phyloP scores from a whole-genome alignment of 2,888 invertebrate genomes.

The Cantharis lateralis region DNA sequence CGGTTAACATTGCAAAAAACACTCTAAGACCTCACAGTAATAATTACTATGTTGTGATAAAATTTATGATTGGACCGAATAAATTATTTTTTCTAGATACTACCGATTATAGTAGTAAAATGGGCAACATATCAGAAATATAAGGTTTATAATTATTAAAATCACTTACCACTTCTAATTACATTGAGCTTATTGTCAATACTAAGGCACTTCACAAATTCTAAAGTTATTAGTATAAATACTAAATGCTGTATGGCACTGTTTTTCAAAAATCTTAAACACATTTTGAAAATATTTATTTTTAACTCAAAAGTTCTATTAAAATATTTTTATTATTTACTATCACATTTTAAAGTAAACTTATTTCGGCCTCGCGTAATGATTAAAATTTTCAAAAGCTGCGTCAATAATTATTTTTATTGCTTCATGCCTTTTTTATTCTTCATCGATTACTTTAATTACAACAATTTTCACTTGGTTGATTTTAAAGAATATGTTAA shows the following conservation, averaged over 20 bases:
- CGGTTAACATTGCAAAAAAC: not conserved
- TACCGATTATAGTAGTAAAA: not conserved
- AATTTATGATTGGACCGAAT: not conserved
- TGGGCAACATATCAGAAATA: not conserved
- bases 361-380: not conserved
- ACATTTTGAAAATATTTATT: not conserved
- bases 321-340: not conserved
- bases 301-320: not conserved
- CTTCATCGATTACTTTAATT: not conserved
- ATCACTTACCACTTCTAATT: conserved; percentile 54
- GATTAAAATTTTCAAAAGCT: not conserved
- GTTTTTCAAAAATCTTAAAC: not conserved
- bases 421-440: not conserved
- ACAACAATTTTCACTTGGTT: not conserved
- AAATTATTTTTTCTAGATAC: not conserved
- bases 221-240: conserved; percentile 32
- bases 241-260: not conserved
- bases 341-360: not conserved
- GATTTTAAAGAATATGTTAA: not conserved
- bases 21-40: not conserved
- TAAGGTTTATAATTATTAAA: not conserved
- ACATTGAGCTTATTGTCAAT: conserved; percentile 57
- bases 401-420: not conserved
- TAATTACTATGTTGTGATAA: not conserved
- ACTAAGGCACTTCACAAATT: conserved; percentile 45